Percentiles rank a stretch among this genome's conserved stretches.
These are phyloP conservation scores for Tachyglossus aculeatus DNA, from an alignment of 2,797 vertebrate species.

Conservation along the genomic window DNA sequence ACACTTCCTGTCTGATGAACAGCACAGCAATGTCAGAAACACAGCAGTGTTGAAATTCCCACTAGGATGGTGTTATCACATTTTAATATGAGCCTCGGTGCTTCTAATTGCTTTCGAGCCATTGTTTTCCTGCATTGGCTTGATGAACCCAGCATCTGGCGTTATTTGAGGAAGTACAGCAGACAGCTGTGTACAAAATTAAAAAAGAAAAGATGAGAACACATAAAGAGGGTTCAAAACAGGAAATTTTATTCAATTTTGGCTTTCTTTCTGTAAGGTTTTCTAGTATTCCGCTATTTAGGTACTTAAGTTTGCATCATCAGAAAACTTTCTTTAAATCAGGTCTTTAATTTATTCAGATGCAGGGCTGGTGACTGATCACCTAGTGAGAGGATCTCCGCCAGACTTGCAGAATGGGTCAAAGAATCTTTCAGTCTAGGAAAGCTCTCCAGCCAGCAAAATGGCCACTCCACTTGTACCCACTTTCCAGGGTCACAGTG, in stretches of 20 bases:
- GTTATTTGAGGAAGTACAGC: conserved; percentile 70
- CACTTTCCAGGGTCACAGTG: not conserved
- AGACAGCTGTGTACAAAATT: conserved; percentile 78
- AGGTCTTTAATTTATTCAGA: conserved; percentile 3
- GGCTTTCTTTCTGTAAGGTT: not conserved
- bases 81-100: conserved; percentile 71
- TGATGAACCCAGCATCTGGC: conserved; percentile 80
- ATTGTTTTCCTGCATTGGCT: conserved; percentile 75
- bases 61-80: conserved; percentile 71
- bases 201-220: conserved; percentile 51
- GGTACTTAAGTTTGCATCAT: not conserved
- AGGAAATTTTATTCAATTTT: conserved; percentile 25
- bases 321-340: not conserved
- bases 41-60: conserved; percentile 68
- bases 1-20: conserved; percentile 67
- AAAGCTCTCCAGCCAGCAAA: not conserved
- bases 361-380: not conserved
- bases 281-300: not conserved
- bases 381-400: not conserved
- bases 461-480: not conserved
- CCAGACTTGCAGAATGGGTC: not conserved
- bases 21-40: conserved; percentile 68
- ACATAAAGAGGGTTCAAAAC: conserved; percentile 63
- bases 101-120: conserved; percentile 76
- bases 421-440: conserved; percentile 7